Conservation (phyloP, 2,888 invertebrate genomes). For the Tinea pellionella region DNA sequence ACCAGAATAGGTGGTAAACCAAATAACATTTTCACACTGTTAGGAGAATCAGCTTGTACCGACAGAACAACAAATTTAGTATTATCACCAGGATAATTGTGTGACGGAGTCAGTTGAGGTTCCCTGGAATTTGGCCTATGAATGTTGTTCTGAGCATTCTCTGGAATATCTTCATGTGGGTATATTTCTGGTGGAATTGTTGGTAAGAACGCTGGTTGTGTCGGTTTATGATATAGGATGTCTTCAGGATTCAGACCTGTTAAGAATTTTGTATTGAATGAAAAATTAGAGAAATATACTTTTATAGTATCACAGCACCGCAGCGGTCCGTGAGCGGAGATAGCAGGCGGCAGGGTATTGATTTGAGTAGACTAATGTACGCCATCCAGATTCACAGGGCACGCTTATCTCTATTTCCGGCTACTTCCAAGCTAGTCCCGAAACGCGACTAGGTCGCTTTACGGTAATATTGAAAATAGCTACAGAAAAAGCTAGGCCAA, state of each 20-base stretch:
- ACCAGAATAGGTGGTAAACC: conserved; percentile 85
- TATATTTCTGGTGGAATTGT: conserved; percentile 55
- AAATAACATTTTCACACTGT: conserved; percentile 84
- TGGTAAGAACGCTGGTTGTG: conserved; percentile 43
- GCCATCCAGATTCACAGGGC: too few species aligned
- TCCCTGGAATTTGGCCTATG: conserved; percentile 37
- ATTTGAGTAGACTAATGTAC: too few species aligned
- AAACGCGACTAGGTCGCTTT: too few species aligned
- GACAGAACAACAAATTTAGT: conserved; percentile 67
- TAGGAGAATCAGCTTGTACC: conserved; percentile 81
- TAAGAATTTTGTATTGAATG: too few species aligned
- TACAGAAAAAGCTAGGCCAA: too few species aligned
- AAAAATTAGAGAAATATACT: neutral
- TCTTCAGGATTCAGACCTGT: conserved; percentile 1
- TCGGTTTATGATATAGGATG: conserved; percentile 21
- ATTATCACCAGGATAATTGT: conserved; percentile 33
- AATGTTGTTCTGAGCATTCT: conserved; percentile 46
- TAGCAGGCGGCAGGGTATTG: too few species aligned
- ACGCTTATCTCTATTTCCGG: too few species aligned
- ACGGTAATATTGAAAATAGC: too few species aligned
- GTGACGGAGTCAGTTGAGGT: conserved; percentile 28
- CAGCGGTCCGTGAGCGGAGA: too few species aligned
- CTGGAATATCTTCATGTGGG: conserved; percentile 35
- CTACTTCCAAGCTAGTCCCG: too few species aligned
- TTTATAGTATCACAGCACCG: too few species aligned